Evolutionary conservation across 1,140 invertebrate genomes (phyloP).

Genomic region (Bicyclus anynana): DNA sequence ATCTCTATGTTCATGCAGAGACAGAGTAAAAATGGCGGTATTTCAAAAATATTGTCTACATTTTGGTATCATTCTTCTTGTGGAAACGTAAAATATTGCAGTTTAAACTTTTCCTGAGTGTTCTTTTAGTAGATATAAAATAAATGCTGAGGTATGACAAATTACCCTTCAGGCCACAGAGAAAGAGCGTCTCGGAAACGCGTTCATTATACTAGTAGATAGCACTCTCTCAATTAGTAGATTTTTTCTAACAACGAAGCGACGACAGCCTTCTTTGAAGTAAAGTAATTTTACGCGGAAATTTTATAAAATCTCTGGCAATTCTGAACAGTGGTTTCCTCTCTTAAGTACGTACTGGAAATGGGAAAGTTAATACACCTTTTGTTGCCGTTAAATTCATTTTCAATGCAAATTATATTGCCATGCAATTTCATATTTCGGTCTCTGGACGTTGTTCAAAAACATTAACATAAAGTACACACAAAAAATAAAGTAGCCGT

Average conservation of each 20-base stretch:
- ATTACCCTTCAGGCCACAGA: background rate
- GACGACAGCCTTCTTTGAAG: background rate
- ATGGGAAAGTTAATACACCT: too few relatives aligned
- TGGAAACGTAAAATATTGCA: background rate
- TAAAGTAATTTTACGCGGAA: background rate
- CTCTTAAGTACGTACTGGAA: too few relatives aligned
- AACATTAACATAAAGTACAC: too few relatives aligned
- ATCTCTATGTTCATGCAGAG: too few relatives aligned
- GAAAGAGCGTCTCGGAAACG: background rate
- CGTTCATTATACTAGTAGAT: background rate
- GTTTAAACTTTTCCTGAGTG: background rate
- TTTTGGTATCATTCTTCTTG: too few relatives aligned
- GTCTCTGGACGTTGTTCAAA: too few relatives aligned
- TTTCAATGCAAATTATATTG: too few relatives aligned
- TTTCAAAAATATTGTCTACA: too few relatives aligned
- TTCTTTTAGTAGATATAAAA: background rate
- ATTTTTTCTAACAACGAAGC: background rate
- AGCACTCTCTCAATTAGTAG: background rate
- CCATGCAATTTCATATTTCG: too few relatives aligned
- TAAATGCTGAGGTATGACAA: background rate
- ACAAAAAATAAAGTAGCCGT: too few relatives aligned
- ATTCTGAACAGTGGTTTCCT: background rate
- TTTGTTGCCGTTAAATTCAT: too few relatives aligned
- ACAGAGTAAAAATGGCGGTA: too few relatives aligned
- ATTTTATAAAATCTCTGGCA: background rate